phyloP scores from a whole-genome alignment of 2,113 vertebrate genomes.

The Calidris pygmaea region DNA sequence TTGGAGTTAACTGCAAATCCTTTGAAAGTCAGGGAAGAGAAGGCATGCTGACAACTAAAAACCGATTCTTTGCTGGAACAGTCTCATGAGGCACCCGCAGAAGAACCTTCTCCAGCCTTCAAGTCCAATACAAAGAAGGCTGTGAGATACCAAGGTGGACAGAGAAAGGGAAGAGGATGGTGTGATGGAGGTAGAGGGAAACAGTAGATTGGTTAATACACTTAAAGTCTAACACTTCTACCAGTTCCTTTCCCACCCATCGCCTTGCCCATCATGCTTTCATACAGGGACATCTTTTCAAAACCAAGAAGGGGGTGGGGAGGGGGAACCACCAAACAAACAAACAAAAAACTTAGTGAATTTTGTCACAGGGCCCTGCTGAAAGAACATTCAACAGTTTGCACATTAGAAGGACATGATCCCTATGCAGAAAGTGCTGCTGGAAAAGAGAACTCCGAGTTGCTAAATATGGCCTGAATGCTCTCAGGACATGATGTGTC shows the following conservation, averaged over 20 bases:
- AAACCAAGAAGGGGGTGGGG: neutral
- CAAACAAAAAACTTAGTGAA: neutral
- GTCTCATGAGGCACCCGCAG: neutral
- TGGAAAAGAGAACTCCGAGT: slow-evolving; percentile 60
- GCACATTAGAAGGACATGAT: slow-evolving; percentile 30
- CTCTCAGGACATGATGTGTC: slow-evolving; percentile 54
- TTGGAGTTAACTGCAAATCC: slow-evolving; percentile 7
- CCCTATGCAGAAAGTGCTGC: slow-evolving; percentile 69
- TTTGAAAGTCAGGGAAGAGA: slow-evolving; percentile 29
- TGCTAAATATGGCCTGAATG: slow-evolving; percentile 52
- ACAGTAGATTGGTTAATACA: neutral
- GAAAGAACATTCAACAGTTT: slow-evolving; percentile 61
- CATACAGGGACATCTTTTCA: neutral
- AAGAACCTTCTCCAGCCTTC: neutral
- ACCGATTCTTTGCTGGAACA: neutral
- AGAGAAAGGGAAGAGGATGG: neutral
- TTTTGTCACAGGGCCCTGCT: slow-evolving; percentile 61
- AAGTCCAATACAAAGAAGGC: neutral
- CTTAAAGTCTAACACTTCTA: neutral
- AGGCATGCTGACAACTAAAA: neutral
- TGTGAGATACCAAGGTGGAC: neutral
- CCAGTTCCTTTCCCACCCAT: neutral
- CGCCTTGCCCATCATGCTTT: neutral
- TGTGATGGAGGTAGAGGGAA: neutral
- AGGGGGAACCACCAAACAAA: neutral